Percentiles rank a stretch among this genome's conserved stretches.
Evolutionary conservation across 2,888 invertebrate genomes (phyloP).

Genomic region (Nectonema munidae): DNA sequence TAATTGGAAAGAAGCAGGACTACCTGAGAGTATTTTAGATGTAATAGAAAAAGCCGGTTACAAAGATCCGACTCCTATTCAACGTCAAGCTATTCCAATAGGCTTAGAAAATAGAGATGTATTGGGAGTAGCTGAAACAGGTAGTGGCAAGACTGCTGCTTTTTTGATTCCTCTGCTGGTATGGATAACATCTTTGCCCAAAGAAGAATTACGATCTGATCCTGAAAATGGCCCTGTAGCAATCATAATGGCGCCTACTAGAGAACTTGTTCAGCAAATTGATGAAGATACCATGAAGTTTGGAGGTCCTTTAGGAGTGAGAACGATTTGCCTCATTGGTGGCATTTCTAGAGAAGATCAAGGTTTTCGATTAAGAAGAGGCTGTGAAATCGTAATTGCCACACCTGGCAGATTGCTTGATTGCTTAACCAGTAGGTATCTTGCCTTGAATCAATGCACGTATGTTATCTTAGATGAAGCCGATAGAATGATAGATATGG

Average conservation of each 20-base stretch:
- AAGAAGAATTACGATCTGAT: constrained; percentile 37
- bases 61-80: constrained; percentile 91
- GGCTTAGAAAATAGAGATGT: constrained; percentile 44
- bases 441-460: constrained; percentile 80
- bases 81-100: constrained; percentile 92
- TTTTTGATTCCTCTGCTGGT: constrained; percentile 78
- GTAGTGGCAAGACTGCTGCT: constrained; percentile 88
- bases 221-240: constrained; percentile 58
- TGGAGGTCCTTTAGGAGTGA: constrained; percentile 57
- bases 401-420: constrained; percentile 96
- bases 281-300: constrained; percentile 95
- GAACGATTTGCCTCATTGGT: constrained; percentile 89
- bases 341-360: constrained; percentile 74
- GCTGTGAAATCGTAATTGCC: constrained; percentile 95
- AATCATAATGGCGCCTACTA: constrained; percentile 90
- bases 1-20: constrained; percentile 63
- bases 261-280: constrained; percentile 92
- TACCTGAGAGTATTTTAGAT: constrained; percentile 57
- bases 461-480: constrained; percentile 55
- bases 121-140: constrained; percentile 95
- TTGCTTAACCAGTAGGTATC: constrained; percentile 78
- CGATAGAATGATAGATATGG: constrained; percentile 99
- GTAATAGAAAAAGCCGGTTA: constrained; percentile 77
- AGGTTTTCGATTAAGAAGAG: constrained; percentile 69
- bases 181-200: constrained; percentile 90